A percentile compares a stretch with the other conserved stretches of the same genome.
These are phyloP conservation scores for Struthidea cinerea DNA, from an alignment of 2,113 vertebrate genomes.

Conservation along the genomic window DNA sequence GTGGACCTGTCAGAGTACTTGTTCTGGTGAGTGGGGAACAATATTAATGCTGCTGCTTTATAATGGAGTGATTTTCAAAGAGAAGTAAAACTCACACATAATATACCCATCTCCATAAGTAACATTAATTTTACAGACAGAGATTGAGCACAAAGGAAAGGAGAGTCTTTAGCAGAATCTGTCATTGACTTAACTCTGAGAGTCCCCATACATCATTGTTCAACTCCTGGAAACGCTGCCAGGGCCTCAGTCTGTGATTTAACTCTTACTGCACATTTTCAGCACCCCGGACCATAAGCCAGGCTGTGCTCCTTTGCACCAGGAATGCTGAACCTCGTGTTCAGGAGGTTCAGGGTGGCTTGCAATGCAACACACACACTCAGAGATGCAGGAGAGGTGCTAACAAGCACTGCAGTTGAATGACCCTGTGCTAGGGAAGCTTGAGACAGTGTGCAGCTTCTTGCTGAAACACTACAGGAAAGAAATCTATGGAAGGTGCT, in stretches of 20 bases:
- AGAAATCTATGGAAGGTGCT: neutral
- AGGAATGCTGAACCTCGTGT: rapidly evolving
- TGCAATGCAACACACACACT: rapidly evolving
- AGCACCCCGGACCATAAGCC: neutral
- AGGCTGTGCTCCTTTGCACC: neutral
- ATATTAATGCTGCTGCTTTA: neutral
- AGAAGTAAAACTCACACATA: neutral
- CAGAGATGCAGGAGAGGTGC: neutral
- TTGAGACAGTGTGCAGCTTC: neutral
- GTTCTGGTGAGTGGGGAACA: neutral
- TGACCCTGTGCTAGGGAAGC: neutral
- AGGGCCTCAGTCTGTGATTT: neutral
- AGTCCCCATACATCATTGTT: neutral
- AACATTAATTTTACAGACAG: neutral
- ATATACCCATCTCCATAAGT: neutral
- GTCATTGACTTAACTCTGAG: neutral
- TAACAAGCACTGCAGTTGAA: neutral
- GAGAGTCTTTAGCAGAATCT: neutral
- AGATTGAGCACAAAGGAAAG: neutral
- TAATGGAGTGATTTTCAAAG: neutral
- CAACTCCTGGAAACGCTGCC: neutral
- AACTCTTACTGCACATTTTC: neutral
- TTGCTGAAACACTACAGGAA: neutral
- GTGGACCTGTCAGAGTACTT: neutral
- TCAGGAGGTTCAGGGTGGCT: neutral